Base-by-base conservation (phyloP, 1,140 invertebrate genomes). In the Drosophila ohnishii region DNA sequence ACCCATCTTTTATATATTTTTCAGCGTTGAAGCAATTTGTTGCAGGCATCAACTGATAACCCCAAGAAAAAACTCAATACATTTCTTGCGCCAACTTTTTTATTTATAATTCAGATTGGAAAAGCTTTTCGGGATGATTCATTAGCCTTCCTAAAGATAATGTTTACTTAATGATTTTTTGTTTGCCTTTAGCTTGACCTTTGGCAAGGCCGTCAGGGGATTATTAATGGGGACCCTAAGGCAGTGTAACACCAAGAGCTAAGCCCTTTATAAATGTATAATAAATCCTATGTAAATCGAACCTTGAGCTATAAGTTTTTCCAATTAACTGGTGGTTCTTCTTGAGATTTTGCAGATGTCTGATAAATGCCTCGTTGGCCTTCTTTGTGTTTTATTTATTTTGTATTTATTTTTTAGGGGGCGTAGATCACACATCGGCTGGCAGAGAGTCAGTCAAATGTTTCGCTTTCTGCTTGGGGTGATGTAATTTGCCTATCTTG, bases 401-500 rank as follows among this genome's bases (percentile, higher is more conserved):
- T 40, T 28, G 53, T 34, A 22, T 53, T 19, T 42, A 19, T 39
- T 30, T 42, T 44, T 56, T 42, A 39, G 37, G 66, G 67, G 73
- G 73, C 73, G 60, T 72, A 58, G 51, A 59, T 57, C 34, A 60
- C 63, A 66, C 45, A 65, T 51, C 42, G 63, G 63, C 67, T 50
- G 53, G 61, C 61, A 45, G 39, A 71, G 67, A 71, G 67, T 61
- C 55, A 75, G 61, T 69, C 63, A 62, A 62, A 75, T 78, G 58
- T 58, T 74, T 67, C 63, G 53, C 63, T 55, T 57, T 53, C 59
- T 40, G 71, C 53, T 57, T 28, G 69, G 58, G 82, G 80, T 87
- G 83, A 87, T 87, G 83, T 87, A 87, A 87, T 87, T 77, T 87
- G 75, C 67, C 55, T 75, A 25, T 55, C 51, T 55, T 9, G 34